Evolutionary conservation across 2,888 invertebrate genomes (phyloP), one percentile per base, ranked within the genome.

Genomic region (Lepidonotus clava): DNA sequence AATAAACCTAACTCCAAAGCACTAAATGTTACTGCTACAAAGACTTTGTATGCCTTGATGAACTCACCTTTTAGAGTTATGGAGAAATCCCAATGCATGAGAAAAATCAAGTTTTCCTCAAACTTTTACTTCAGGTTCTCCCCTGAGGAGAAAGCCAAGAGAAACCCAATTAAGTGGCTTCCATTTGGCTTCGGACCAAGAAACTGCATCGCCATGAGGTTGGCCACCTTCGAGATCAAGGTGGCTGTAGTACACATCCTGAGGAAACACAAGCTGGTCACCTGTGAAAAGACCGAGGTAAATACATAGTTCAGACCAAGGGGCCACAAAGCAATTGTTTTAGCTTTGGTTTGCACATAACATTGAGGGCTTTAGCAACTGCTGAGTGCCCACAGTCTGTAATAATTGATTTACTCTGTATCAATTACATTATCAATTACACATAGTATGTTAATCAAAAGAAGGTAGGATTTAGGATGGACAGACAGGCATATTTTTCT

Each of bases 231-330:
- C 14, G 61, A 61, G 61, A 28, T 61, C 2, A 61, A 61, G 61
- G 61, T 61, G 61, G 61, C 28, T 28, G 61, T 61, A 11, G 61
- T 61, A 28, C 61, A 61, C 61, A 61, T 61, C n/a, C 61, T 61
- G 61, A 61, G 28, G 24, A 4, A 8, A 24, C 61, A 61, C 28
- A 61, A 4, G 4, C 28, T 61, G 61, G 61, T 61, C 28, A 61
- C 61, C 21, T 61, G 61, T 24, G 4, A 18, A 24, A 61, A 61
- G 28, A 61, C 61, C 11, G 61, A 61, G 61, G 61, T 61, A 61
- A 24, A 32, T 4, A 28, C 11, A 28, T 61, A 28, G 1, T 53
- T 4, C 18, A 53, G 46, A 46, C 6, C 46, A 46, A 11, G 6
- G 46, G 18, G 46, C 46, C 46, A n/a, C n/a, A n/a, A n/a, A n/a